Base-by-base conservation (phyloP, 2,888 invertebrate species). In the Cataglyphis cursor region DNA sequence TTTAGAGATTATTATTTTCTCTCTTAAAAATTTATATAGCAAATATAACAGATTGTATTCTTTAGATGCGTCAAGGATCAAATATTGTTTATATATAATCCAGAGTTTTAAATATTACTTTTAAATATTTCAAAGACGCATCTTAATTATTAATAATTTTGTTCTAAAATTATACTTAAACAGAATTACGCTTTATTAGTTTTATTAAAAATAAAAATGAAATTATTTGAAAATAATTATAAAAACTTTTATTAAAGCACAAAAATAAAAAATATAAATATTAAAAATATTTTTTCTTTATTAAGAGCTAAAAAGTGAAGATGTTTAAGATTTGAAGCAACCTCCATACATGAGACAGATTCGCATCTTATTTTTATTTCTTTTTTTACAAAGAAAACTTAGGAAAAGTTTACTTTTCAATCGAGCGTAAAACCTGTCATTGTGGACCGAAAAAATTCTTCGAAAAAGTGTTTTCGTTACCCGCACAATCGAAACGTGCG, bases 391-490 rank as follows among this genome's bases (percentile, higher is more conserved):
- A 15, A 78, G 21, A 57, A 68, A 6, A 21, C 18, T 6, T 28
- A 6, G 8, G 10, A 70, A 41, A 8, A 44, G 31, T 31, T 59
- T 21, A 21, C 59, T 72, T 59, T 31, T 10, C 44, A 59, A 35
- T 41, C 12, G 18, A 35, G 28, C 15, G 57, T 24, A 38, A 68
- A 68, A 68, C 41, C 31, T 41, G 57, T 35, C 44, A 44, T 78
- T 24, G 9, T 15, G 18, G 15, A 41, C 8, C 4, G 3, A 57
- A 76, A 78, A 70, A 78, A 59, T 35, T 44, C 44, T 18, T 21
- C 12, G n/a, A 59, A 59, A 70, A 80, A 31, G 8, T 35, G 44
- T 80, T 80, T 72, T 78, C 41, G 41, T 57, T 57, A 41, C 31
- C 38, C 44, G 78, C 41, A 31, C 73, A 21, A 76, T 76, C 76